phyloP scores from a whole-genome alignment of 1,140 invertebrate species.

The Dendroctonus valens region DNA sequence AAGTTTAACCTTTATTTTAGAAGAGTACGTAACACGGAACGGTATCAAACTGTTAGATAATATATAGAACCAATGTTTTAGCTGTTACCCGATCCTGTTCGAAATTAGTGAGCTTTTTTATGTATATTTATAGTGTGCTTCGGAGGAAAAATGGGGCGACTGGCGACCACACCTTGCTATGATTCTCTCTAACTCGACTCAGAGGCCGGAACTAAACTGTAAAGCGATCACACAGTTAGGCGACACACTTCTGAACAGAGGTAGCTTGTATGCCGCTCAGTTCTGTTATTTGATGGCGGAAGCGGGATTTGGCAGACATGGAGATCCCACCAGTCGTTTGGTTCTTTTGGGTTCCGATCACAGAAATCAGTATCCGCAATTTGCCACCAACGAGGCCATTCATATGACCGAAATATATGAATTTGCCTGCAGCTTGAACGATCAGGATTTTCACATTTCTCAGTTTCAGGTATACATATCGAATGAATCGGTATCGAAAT shows the following conservation, averaged over 20 bases:
- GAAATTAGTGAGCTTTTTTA: not conserved
- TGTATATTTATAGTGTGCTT: constrained; percentile 60
- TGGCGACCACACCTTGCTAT: constrained; percentile 95
- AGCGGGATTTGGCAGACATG: constrained; percentile 60
- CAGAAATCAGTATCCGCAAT: constrained; percentile 61
- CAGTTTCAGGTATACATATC: constrained; percentile 65
- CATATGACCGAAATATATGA: constrained; percentile 95
- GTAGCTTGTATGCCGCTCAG: constrained; percentile 82
- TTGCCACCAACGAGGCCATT: constrained; percentile 80
- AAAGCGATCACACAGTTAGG: constrained; percentile 80
- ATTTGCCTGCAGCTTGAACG: constrained; percentile 81
- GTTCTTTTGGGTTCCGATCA: constrained; percentile 77
- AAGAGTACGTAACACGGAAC: no score
- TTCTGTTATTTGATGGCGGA: constrained; percentile 92
- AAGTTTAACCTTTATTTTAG: no score
- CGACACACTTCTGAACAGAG: constrained; percentile 66
- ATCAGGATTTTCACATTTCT: constrained; percentile 69
- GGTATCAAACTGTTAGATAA: no score
- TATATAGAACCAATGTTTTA: constrained; percentile 22
- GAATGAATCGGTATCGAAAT: not conserved
- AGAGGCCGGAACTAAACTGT: constrained; percentile 75
- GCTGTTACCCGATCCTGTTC: not conserved
- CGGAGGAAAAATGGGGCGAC: constrained; percentile 90
- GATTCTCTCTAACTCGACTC: constrained; percentile 84
- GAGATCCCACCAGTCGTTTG: constrained; percentile 61